Evolutionary conservation across 2,888 invertebrate genomes (phyloP), one percentile per base, ranked within the genome.

Genomic region (Orthosia cruda): DNA sequence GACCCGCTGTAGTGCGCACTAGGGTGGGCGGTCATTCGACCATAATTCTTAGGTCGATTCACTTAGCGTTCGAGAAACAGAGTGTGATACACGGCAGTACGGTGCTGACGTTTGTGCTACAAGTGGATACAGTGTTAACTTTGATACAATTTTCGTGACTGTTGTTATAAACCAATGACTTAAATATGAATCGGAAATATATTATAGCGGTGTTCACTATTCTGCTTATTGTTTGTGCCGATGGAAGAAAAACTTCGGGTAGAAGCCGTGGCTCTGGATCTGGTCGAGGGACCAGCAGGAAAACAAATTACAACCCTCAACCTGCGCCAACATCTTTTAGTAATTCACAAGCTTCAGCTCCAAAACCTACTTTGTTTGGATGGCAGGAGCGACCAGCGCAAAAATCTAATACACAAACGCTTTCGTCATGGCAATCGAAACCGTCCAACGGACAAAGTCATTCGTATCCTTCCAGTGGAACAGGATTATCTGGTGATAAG

Each of bases 301-400:
- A 91, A 90, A 94, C 93, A 5, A 93, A 89, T 81, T 89, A 88
- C 26, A 93, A 94, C 71, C 90, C 95, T 64, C 93, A 94, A 73
- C 96, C 96, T 26, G 93, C 88, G 58, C 96, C 96, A 16, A 96
- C 96, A 61, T 95, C 96, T 0, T 90, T 95, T 18, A 95, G 95
- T 81, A 91, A 93, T 83, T 93, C 95, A 52, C 96, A 95, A 89
- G 89, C 93, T n/a, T 86, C 92, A 45, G 93, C 93, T 62, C 90
- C 89, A 40, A 93, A 93, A 65, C 95, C 95, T 15, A 92, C 95
- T 52, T 84, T 95, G 20, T 95, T 88, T 85, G 96, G 94, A 80
- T 96, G 96, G 96, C 96, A 96, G 89, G 94, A 95, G 89, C 92
- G 92, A 88, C 84, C 95, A 49, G 91, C 91, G 20, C 93, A 91